Percentiles rank a stretch among this genome's conserved stretches.
Evolutionary conservation across 2,888 invertebrate species (phyloP).

Genomic region (Protophormia terraenovae): DNA sequence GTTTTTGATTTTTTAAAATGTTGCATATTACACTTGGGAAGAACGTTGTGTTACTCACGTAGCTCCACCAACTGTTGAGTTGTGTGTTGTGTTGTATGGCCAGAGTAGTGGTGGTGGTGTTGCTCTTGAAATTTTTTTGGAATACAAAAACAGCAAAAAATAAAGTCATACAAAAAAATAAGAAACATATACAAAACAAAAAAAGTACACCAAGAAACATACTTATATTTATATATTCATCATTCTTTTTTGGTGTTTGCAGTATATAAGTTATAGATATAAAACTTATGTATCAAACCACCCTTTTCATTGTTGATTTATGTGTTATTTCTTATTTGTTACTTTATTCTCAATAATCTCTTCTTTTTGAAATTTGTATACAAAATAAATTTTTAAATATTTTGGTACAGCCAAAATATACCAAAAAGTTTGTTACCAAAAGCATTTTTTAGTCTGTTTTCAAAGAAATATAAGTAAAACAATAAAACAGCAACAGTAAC

Average conservation of each 20-base stretch:
- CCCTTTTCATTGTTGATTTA: neutral
- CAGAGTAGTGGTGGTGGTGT: neutral
- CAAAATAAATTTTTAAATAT: neutral
- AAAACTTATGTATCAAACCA: neutral
- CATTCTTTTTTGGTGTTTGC: neutral
- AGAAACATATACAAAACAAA: neutral
- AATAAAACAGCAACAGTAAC: neutral
- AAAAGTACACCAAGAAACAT: neutral
- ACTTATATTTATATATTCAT: neutral
- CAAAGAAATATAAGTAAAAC: neutral
- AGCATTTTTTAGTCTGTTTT: neutral
- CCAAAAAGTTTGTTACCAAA: neutral
- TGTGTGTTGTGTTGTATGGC: neutral
- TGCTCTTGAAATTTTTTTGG: slow-evolving; percentile 33
- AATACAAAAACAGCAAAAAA: neutral
- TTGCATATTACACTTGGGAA: neutral
- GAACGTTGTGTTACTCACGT: slow-evolving; percentile 61
- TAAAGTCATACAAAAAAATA: neutral
- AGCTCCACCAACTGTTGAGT: slow-evolving; percentile 35
- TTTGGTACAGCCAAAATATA: neutral
- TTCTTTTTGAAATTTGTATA: neutral
- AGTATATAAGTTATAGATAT: neutral
- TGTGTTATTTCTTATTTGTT: neutral
- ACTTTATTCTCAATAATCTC: neutral
- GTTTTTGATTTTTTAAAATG: slow-evolving; percentile 1